Base-by-base conservation (phyloP, 2,113 vertebrate species). In the Xiphophorus maculatus region DNA sequence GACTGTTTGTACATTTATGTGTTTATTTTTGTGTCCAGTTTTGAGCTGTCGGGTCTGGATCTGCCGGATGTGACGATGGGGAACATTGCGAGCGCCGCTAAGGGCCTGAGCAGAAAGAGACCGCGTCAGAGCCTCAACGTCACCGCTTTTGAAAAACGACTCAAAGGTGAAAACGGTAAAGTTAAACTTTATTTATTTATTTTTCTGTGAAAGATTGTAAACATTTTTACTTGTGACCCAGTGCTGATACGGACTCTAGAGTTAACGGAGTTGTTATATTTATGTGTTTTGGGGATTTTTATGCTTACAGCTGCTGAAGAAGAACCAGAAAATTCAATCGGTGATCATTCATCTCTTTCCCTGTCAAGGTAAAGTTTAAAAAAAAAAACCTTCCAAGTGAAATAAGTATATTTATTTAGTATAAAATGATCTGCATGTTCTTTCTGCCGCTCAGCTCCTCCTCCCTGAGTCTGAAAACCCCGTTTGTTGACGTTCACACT, bases 41-140 rank as follows among this genome's bases (percentile, higher is more conserved):
- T 84, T 40, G 93, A 90, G 35, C 71, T 89, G 19, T 93, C 90
- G 8, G 86, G 73, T 14, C 72, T 93, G 63, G 93, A 94, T 44
- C 79, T 95, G 44, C 83, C 93, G 32, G 92, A 95, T 67, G 15
- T 94, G 63, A 92, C 93, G 0, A 67, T 90, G 33, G 88, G 70
- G n/a, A 77, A 73, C 1, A 40, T 13, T 27, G 54, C 37, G 10
- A 91, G 75, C 48, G 51, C 60, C 0, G 64, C 37, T 27, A 92
- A 88, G 42, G 81, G 90, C 7, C 89, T 94, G 69, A 89, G 77
- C 74, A 83, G 92, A 44, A 92, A 93, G 78, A 79, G 93, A 48
- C 89, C 80, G 3, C 84, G 63, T 10, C 81, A 63, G 28, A 91
- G 76, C 80, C 62, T 93, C 0, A 90, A 92, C 35, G 85, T 94